Evolutionary conservation across 2,888 invertebrate species (phyloP), one percentile per base, ranked within the genome.

Genomic region (Idaea straminata): DNA sequence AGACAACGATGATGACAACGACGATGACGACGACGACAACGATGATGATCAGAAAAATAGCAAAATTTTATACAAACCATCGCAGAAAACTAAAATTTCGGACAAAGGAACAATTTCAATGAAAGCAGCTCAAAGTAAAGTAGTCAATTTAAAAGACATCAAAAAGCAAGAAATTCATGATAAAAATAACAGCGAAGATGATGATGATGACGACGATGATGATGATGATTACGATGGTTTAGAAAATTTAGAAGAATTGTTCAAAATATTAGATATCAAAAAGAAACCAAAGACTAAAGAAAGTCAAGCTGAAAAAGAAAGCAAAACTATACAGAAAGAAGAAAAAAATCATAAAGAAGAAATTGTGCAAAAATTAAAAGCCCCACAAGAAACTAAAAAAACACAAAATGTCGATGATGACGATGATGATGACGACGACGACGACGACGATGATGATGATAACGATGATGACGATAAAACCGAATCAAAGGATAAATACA

Each of bases 401-500:
- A 25, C 70, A 59, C 65, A 74, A 64, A 71, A 75, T 5, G 69
- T 72, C 15, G 74, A 73, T 25, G 76, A 78, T 25, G 77, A 80
- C 34, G 79, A 81, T 35, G 76, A 80, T 6, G 74, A 79, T 38
- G 76, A 83, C 0, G 76, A 77, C 5, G 72, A 72, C 59, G 71
- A 78, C 38, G 74, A 73, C 16, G 73, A 77, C 38, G 74, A 74
- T 4, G 70, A 74, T 38, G 74, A 77, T 62, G 64, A 62, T 4
- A 59, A 64, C 59, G 66, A 69, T n/a, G 64, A 75, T 10, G 69
- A 76, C 35, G 66, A 25, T 68, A 75, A 62, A 74, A 74, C 25
- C 15, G 3, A 15, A 13, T 38, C 57, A 59, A 66, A 63, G 66
- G 38, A 35, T 1, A 70, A 73, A 62, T 5, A n/a, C 6, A 64